Conservation (phyloP, 2,113 vertebrate species). For the Lophotis ruficrista region DNA sequence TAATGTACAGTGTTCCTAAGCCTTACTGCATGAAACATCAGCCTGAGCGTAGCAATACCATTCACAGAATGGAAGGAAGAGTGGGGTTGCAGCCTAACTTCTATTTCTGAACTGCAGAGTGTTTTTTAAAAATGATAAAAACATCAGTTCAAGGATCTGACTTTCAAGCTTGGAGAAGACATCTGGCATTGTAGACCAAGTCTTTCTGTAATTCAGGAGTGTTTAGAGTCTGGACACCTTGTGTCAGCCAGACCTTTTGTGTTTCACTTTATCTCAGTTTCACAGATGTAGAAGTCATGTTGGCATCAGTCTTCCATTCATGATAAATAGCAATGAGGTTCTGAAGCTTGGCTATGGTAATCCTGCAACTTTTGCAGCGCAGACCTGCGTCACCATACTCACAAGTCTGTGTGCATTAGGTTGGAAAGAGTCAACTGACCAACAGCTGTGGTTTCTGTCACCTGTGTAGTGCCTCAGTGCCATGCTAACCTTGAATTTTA, state of each 20-base stretch:
- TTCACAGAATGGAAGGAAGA: neutral
- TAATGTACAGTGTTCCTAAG: neutral
- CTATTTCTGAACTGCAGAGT: neutral
- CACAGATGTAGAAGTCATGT: neutral
- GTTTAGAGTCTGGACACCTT: neutral
- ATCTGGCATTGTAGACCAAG: neutral
- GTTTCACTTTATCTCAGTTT: neutral
- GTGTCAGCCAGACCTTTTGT: neutral
- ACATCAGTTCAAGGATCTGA: neutral
- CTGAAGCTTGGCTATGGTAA: neutral
- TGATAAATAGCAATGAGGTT: neutral
- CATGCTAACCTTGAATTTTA: neutral
- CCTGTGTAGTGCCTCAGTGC: too few species aligned
- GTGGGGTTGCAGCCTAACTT: neutral
- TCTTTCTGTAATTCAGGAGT: neutral
- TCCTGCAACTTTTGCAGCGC: neutral
- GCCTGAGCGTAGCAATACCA: neutral
- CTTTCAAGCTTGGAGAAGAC: neutral
- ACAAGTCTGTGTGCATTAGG: neutral
- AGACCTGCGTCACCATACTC: neutral
- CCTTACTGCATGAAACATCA: neutral
- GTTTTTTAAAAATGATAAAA: neutral
- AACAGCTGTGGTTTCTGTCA: neutral
- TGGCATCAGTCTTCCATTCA: neutral
- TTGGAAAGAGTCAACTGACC: neutral